Evolutionary conservation across 2,797 vertebrate species (phyloP).

Genomic region (Allobates femoralis): DNA sequence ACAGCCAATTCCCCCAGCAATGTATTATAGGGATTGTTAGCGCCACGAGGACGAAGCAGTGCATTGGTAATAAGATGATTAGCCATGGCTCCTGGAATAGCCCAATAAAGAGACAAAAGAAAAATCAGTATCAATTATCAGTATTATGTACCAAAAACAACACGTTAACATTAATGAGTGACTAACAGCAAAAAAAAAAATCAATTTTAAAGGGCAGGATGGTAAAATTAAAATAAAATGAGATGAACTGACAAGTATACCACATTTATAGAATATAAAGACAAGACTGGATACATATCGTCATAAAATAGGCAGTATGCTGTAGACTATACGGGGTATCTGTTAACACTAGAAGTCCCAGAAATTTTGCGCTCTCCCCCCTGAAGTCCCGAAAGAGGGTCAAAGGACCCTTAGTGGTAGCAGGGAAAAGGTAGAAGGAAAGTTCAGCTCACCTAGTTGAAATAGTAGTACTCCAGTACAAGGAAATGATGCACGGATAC

Average conservation of each 20-base stretch:
- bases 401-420: no score
- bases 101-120: conserved; percentile 83
- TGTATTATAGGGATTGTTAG: conserved; percentile 99
- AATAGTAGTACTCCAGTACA: no score
- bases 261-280: conserved; percentile 25
- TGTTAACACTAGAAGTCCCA: no score
- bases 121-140: conserved; percentile 75
- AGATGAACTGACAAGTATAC: conserved; percentile 68
- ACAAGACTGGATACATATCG: neutral
- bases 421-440: no score
- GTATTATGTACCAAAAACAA: conserved; percentile 86
- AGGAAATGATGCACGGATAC: no score
- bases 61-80: conserved; percentile 99
- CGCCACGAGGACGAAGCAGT: conserved; percentile 99
- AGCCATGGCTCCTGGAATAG: conserved; percentile 99
- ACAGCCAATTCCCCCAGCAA: conserved; percentile 99
- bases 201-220: conserved; percentile 75
- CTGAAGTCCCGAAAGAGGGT: no score
- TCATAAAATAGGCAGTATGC: neutral
- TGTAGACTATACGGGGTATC: neutral
- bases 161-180: conserved; percentile 80
- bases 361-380: no score
- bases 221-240: conserved; percentile 67
- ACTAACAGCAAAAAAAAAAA: conserved; percentile 86
- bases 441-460: no score